A percentile compares a stretch with the other conserved stretches of the same genome.
phyloP scores from a whole-genome alignment of 1,140 invertebrate genomes.

The Pantala flavescens region DNA sequence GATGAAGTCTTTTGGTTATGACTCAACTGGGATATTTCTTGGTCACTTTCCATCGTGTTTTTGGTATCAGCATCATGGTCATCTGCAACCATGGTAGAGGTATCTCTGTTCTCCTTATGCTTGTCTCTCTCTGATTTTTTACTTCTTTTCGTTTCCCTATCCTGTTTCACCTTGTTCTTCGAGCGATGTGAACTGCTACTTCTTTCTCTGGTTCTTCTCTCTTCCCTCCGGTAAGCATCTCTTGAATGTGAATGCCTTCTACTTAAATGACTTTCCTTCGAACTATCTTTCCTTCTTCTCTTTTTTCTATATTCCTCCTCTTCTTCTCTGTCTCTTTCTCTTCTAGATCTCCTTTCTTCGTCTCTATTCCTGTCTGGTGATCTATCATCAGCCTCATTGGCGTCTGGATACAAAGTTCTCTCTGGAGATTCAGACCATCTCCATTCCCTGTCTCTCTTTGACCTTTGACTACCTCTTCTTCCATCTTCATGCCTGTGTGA shows the following conservation, averaged over 20 bases:
- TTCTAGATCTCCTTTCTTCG: neutral
- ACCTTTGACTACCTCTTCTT: slow-evolving; percentile 23
- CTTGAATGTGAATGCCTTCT: neutral
- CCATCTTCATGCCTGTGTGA: neutral
- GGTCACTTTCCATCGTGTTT: no score
- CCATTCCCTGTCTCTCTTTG: slow-evolving; percentile 48
- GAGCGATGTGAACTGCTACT: neutral
- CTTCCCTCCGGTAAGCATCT: neutral
- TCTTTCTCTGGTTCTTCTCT: neutral
- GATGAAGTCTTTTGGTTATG: no score
- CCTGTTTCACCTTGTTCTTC: neutral
- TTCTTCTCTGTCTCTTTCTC: neutral
- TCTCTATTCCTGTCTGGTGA: neutral
- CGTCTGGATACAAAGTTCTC: neutral
- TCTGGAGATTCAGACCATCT: slow-evolving; percentile 68
- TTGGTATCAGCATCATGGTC: no score
- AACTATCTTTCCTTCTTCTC: neutral
- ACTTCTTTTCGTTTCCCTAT: neutral
- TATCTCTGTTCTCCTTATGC: no score
- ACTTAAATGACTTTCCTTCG: neutral
- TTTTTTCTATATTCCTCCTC: neutral
- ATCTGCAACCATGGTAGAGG: no score
- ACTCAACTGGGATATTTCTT: no score
- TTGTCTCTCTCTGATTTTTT: no score
- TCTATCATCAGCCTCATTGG: neutral